These are phyloP conservation scores for Amyelois transitella DNA, from an alignment of 1,140 invertebrate genomes.

Conservation along the genomic window DNA sequence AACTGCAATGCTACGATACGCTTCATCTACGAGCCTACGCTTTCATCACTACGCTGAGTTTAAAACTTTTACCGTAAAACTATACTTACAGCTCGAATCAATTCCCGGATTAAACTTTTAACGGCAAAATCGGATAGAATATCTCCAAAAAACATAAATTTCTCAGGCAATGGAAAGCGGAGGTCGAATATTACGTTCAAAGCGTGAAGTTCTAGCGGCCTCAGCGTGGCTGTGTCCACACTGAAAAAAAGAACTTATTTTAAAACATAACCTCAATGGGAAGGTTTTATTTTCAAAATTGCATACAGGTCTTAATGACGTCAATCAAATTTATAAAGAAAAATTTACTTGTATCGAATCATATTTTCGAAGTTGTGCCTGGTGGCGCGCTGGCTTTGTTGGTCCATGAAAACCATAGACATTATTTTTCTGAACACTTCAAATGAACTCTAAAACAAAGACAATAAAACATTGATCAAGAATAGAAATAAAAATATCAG, in stretches of 20 bases:
- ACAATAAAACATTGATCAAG: no score
- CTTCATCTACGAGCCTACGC: no score
- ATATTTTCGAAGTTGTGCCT: conserved; percentile 59
- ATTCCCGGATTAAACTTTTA: conserved; percentile 54
- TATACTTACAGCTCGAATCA: conserved; percentile 38
- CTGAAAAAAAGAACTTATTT: conserved; percentile 20
- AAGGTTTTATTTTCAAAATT: no score
- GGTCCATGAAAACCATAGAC: conserved; percentile 19
- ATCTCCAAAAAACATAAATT: conserved; percentile 36
- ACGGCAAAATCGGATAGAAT: conserved; percentile 42
- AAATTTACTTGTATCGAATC: conserved; percentile 29
- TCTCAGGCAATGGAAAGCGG: conserved; percentile 55
- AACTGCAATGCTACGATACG: no score
- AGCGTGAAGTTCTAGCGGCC: conserved; percentile 56
- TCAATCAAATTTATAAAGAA: background rate
- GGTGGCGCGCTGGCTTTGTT: conserved; percentile 4
- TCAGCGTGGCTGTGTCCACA: conserved; percentile 16
- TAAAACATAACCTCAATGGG: no score
- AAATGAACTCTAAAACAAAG: conserved; percentile 53
- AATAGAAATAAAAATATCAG: no score
- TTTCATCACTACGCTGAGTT: no score
- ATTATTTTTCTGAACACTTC: conserved; percentile 56
- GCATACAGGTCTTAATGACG: no score
- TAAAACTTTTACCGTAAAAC: background rate
- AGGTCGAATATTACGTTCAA: conserved; percentile 76